Percentiles rank a stretch among this genome's conserved stretches.
These are phyloP conservation scores for Mus minutoides DNA, from an alignment of 2,797 vertebrate species.

Conservation along the genomic window DNA sequence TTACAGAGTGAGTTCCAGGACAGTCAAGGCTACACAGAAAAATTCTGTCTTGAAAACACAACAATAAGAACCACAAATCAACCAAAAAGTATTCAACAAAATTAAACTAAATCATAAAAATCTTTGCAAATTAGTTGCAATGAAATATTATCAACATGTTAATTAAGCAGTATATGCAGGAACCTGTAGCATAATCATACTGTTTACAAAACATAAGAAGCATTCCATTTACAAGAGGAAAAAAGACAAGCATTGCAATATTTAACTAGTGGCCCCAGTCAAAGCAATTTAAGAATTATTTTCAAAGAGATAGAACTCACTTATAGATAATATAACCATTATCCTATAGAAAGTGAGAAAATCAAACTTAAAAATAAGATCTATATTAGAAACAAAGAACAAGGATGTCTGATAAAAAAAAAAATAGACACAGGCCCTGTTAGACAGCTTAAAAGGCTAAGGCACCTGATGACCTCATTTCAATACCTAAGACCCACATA, in stretches of 20 bases:
- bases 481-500: neutral
- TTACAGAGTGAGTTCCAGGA: neutral
- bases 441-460: neutral
- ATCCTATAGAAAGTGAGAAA: slow-evolving; percentile 1
- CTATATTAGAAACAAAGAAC: slow-evolving; percentile 26
- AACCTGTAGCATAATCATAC: neutral
- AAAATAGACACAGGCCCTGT: slow-evolving; percentile 1
- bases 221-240: slow-evolving; percentile 49
- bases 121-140: slow-evolving; percentile 11
- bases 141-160: slow-evolving; percentile 5
- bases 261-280: neutral
- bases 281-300: slow-evolving; percentile 49
- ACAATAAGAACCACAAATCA: neutral
- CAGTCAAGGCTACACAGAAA: neutral
- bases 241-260: slow-evolving; percentile 1
- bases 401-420: slow-evolving; percentile 43
- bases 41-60: neutral
- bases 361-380: slow-evolving; percentile 37
- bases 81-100: neutral
- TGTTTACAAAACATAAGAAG: slow-evolving; percentile 38
- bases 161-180: slow-evolving; percentile 9
- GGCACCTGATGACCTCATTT: neutral
- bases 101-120: slow-evolving; percentile 42
- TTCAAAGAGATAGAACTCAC: slow-evolving; percentile 29
- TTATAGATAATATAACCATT: slow-evolving; percentile 19